A percentile compares a stretch with the other conserved stretches of the same genome.
Evolutionary conservation across 2,888 invertebrate genomes (phyloP).

Genomic region (Eupithecia subumbrata): DNA sequence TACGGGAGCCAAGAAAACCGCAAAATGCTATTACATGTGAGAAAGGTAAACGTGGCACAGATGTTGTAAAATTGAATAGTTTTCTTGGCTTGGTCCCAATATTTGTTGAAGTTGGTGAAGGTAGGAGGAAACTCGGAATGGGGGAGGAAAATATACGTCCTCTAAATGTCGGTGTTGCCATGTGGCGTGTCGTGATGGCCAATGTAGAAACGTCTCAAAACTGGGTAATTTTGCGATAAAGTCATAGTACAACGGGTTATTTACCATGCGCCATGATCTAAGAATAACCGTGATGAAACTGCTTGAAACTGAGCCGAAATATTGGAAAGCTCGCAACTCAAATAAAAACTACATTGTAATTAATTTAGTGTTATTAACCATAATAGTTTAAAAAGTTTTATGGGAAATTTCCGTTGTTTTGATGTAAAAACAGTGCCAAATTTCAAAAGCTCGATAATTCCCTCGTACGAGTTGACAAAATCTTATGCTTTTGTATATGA

Average conservation of each 20-base stretch:
- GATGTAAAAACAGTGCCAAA: background rate
- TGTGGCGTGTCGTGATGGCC: background rate
- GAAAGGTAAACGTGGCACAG: slow-evolving; percentile 28
- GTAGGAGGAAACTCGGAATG: background rate
- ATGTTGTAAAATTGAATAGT: slow-evolving; percentile 9
- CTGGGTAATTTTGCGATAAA: background rate
- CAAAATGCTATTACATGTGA: slow-evolving; percentile 53
- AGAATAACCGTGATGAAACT: no score
- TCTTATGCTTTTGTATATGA: background rate
- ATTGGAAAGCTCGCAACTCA: no score
- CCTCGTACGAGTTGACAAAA: no score
- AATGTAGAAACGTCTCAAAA: background rate
- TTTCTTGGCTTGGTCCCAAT: slow-evolving; percentile 6
- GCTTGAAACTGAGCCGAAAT: no score
- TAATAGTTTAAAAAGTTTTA: no score
- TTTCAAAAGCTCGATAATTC: background rate
- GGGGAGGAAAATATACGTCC: background rate
- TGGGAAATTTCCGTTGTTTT: no score
- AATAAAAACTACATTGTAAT: no score
- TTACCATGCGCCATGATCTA: no score
- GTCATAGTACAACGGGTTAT: no score
- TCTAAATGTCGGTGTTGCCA: background rate
- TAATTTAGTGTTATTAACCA: no score
- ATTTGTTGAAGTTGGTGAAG: background rate
- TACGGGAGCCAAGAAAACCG: slow-evolving; percentile 61